A percentile compares a stretch with the other conserved stretches of the same genome.
Evolutionary conservation across 1,140 invertebrate genomes (phyloP).

Genomic region (Scaptomyza pallida): DNA sequence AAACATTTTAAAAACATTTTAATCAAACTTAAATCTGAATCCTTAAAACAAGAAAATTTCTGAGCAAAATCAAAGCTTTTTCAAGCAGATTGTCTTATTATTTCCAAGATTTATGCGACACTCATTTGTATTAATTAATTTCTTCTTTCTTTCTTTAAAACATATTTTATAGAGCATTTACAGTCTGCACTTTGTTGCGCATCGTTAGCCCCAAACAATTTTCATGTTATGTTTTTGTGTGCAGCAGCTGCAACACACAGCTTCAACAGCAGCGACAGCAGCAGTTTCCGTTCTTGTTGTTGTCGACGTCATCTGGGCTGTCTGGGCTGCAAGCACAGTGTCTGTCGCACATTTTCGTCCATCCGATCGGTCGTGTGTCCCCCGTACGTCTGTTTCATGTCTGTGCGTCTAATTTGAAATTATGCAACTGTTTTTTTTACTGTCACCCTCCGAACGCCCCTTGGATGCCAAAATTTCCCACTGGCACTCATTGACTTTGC

Average conservation of each 20-base stretch:
- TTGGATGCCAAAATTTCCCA: conserved; percentile 55
- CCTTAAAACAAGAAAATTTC: too few relatives aligned
- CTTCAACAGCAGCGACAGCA: conserved; percentile 39
- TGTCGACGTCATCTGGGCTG: conserved; percentile 65
- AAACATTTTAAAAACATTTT: too few relatives aligned
- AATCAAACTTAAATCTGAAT: too few relatives aligned
- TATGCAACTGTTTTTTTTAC: conserved; percentile 63
- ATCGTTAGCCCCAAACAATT: conserved; percentile 18
- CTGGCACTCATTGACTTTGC: conserved; percentile 72
- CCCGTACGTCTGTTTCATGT: conserved; percentile 56
- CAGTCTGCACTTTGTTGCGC: neutral
- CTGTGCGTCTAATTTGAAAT: conserved; percentile 79
- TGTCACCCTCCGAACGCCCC: neutral
- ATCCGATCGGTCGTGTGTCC: conserved; percentile 22
- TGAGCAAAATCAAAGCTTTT: conserved; percentile 8
- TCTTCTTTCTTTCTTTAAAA: neutral
- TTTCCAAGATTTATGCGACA: too few relatives aligned
- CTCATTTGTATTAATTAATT: neutral
- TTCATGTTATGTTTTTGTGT: conserved; percentile 46
- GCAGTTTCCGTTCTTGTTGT: conserved; percentile 49
- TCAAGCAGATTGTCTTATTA: neutral
- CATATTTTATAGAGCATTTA: conserved; percentile 17
- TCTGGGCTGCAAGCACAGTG: conserved; percentile 38
- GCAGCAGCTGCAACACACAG: conserved; percentile 41
- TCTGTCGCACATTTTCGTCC: conserved; percentile 20